These are phyloP conservation scores for Chironex yamaguchii DNA, from an alignment of 30 jellyfish, hydroid and myxozoan genomes.

Conservation along the genomic window DNA sequence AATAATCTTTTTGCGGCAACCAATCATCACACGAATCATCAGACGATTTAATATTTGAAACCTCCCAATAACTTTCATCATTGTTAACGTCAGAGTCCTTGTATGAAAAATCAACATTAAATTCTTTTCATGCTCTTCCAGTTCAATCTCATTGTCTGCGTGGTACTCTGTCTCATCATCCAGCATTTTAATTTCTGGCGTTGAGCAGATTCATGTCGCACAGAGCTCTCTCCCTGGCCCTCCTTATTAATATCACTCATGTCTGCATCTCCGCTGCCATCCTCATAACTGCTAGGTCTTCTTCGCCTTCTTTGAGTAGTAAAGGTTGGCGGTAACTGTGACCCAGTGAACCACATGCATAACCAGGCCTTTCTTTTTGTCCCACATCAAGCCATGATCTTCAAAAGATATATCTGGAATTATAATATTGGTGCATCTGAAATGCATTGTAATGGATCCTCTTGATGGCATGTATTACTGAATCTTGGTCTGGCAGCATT, in stretches of 20 bases:
- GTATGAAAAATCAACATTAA: too few species aligned
- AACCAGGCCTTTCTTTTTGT: constrained; percentile 36
- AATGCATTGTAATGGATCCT: constrained; percentile 61
- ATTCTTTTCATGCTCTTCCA: too few species aligned
- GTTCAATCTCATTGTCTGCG: too few species aligned
- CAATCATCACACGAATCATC: too few species aligned
- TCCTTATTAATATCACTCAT: constrained; percentile 5
- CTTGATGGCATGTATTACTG: constrained; percentile 63
- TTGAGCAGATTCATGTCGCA: too few species aligned
- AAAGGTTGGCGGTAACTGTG: constrained; percentile 53
- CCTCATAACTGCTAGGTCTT: background rate
- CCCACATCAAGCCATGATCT: constrained; percentile 54
- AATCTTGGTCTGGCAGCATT: constrained; percentile 73
- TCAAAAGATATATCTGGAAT: constrained; percentile 4
- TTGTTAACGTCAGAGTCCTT: too few species aligned
- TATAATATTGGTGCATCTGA: constrained; percentile 11
- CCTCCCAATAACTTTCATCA: too few species aligned
- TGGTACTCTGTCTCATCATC: too few species aligned
- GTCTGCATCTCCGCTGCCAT: constrained; percentile 27
- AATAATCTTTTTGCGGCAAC: too few species aligned
- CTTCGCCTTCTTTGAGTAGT: constrained; percentile 15
- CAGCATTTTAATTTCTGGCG: too few species aligned
- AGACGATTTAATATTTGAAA: too few species aligned
- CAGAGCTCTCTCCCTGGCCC: too few species aligned
- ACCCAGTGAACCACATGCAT: constrained; percentile 60